These are phyloP conservation scores for Diplosoma virens DNA, from an alignment of 23 tunicate species.

Conservation along the genomic window DNA sequence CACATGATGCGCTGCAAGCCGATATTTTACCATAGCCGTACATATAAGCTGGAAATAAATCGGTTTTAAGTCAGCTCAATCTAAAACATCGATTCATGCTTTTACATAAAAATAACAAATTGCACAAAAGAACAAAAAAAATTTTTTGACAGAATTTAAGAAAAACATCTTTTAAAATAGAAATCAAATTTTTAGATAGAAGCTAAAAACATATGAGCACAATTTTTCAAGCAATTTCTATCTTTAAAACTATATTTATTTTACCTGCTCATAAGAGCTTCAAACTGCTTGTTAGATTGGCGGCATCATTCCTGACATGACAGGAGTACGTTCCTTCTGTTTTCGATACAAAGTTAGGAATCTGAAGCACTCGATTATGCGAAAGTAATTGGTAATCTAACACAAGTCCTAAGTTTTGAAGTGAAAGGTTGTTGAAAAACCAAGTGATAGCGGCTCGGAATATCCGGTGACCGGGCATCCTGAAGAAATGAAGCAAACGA, in stretches of 20 bases:
- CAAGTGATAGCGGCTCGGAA: constrained; percentile 49
- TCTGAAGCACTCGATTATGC: constrained; percentile 38
- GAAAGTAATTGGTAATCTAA: constrained; percentile 45
- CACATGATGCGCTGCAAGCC: constrained; percentile 68
- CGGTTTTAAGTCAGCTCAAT: not conserved
- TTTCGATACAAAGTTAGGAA: constrained; percentile 29
- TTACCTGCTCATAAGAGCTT: constrained; percentile 35
- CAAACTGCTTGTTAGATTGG: constrained; percentile 52
- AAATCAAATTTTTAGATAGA: too few relatives aligned
- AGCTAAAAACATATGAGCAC: too few relatives aligned
- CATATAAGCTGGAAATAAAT: constrained; percentile 49
- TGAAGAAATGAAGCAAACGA: not conserved
- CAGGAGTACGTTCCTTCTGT: constrained; percentile 58
- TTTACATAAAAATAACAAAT: too few relatives aligned
- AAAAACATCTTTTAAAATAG: too few relatives aligned
- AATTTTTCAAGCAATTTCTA: too few relatives aligned
- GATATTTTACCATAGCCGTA: constrained; percentile 44
- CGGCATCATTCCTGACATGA: constrained; percentile 66
- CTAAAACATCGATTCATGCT: not conserved
- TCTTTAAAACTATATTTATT: not conserved
- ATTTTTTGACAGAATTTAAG: too few relatives aligned
- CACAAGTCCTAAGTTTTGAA: constrained; percentile 14
- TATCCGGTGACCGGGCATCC: constrained; percentile 77
- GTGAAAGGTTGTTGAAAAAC: constrained; percentile 34
- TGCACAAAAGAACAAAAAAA: too few relatives aligned